Base-by-base conservation (phyloP, 2,888 invertebrate genomes). In the Altica lythri region DNA sequence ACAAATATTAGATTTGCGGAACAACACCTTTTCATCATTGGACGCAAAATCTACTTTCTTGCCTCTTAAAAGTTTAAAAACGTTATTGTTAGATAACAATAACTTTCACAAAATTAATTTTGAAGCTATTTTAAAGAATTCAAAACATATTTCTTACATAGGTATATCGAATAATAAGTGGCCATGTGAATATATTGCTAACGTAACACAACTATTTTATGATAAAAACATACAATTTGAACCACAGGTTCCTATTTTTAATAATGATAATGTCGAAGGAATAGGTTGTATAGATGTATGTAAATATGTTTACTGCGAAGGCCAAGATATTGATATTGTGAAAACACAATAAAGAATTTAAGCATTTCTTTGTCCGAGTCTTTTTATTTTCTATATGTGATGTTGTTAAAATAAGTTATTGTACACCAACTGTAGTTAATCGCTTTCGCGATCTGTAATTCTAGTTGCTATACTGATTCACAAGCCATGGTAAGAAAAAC, bases 241-340 rank as follows among this genome's bases (percentile, higher is more conserved):
- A 10, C 38, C 53, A 1, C 13, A 40, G 22, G 2, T 16, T 22
- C 42, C 53, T 2, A 14, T 42, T 12, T 53, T 27, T n/a, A 14
- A 42, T 8, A 2, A 17, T 9, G 53, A 53, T 48, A 53, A 53
- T 35, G 35, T 53, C n/a, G 53, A 53, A 27, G 53, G 53, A 4
- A 53, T 53, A 25, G 27, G 43, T 22, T 53, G 53, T 42, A 42
- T 22, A 4, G 48, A 53, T 32, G 34, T 53, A 25, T 53, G 53
- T 32, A 53, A 48, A 43, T 53, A 13, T 42, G 25, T 53, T n/a
- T 53, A 40, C 25, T 53, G 53, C 30, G 40, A 49, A 40, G 40
- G 40, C 2, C 40, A 40, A 14, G 40, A 40, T 40, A 22, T 22
- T 22, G 22, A 12, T 8, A 19, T 19, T 38, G 22, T 38, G 17